These are phyloP conservation scores for Caenorhabditis japonica DNA, from an alignment of 2,888 invertebrate genomes.

Conservation along the genomic window DNA sequence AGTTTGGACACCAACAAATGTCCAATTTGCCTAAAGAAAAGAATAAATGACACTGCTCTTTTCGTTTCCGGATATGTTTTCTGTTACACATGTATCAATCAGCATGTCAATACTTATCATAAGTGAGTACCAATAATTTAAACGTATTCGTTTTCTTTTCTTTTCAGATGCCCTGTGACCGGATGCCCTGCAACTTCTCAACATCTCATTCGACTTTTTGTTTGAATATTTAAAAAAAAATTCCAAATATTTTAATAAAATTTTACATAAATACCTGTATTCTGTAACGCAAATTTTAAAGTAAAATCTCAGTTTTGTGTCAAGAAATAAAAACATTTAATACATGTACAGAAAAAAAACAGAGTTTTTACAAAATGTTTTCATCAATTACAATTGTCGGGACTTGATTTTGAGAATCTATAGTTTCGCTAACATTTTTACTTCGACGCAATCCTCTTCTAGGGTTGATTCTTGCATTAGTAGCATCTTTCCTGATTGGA, in stretches of 20 bases:
- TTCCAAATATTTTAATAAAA: background rate
- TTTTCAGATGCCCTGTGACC: conserved; percentile 73
- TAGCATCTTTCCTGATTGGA: conserved; percentile 67
- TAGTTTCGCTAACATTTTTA: conserved; percentile 60
- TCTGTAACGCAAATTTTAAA: conserved; percentile 1
- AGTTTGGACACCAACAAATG: conserved; percentile 74
- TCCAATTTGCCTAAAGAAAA: conserved; percentile 70
- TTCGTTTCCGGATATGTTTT: conserved; percentile 76
- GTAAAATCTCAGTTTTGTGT: conserved; percentile 5
- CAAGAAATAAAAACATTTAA: background rate
- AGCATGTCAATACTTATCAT: conserved; percentile 67
- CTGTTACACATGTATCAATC: conserved; percentile 76
- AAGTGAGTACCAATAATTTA: conserved; percentile 37
- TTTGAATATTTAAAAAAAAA: conserved; percentile 12
- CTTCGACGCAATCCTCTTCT: conserved; percentile 66
- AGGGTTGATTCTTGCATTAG: conserved; percentile 65
- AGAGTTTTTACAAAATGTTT: conserved; percentile 29
- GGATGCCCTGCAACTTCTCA: conserved; percentile 67
- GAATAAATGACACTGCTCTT: conserved; percentile 74
- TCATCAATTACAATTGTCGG: conserved; percentile 56
- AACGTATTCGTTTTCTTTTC: background rate
- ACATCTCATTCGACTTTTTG: conserved; percentile 70
- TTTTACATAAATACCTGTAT: background rate
- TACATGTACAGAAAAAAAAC: conserved; percentile 15
- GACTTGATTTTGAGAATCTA: conserved; percentile 45